Percentiles rank a stretch among this genome's conserved stretches.
These are phyloP conservation scores for Lamproptera curius DNA, from an alignment of 2,888 invertebrate species.

Conservation along the genomic window DNA sequence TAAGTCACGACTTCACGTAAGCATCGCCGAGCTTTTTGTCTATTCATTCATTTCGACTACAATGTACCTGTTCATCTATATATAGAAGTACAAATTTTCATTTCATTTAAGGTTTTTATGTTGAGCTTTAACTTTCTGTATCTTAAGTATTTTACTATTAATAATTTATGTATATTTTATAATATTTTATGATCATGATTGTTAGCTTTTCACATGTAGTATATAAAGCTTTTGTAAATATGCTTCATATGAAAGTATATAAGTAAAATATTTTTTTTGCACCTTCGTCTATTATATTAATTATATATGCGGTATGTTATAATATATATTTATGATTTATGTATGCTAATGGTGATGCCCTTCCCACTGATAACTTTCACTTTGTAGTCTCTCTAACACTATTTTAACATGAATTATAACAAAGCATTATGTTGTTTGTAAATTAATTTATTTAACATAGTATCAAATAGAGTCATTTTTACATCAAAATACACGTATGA, in stretches of 20 bases:
- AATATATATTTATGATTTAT: constrained; percentile 22
- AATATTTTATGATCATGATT: background rate
- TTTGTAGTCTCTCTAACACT: constrained; percentile 28
- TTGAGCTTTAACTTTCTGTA: constrained; percentile 53
- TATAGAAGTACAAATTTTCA: constrained; percentile 54
- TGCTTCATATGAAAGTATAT: constrained; percentile 59
- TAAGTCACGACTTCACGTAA: constrained; percentile 21
- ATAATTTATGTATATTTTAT: constrained; percentile 23
- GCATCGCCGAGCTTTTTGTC: constrained; percentile 19
- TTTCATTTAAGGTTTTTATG: constrained; percentile 32
- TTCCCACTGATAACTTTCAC: constrained; percentile 35
- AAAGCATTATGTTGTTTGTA: constrained; percentile 39
- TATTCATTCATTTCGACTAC: constrained; percentile 32
- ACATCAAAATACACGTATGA: constrained; percentile 13
- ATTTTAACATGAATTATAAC: constrained; percentile 47
- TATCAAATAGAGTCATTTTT: constrained; percentile 16
- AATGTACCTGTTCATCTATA: constrained; percentile 49
- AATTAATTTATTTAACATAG: constrained; percentile 21
- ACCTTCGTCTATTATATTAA: constrained; percentile 39
- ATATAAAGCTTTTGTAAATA: constrained; percentile 67
- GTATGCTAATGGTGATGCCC: constrained; percentile 36
- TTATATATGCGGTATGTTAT: constrained; percentile 19
- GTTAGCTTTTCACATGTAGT: constrained; percentile 26
- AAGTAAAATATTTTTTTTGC: constrained; percentile 62
- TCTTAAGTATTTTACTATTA: constrained; percentile 30